A percentile compares a stretch with the other conserved stretches of the same genome.
Conservation (phyloP, 2,113 vertebrate species). For the Odontophorus gujanensis region DNA sequence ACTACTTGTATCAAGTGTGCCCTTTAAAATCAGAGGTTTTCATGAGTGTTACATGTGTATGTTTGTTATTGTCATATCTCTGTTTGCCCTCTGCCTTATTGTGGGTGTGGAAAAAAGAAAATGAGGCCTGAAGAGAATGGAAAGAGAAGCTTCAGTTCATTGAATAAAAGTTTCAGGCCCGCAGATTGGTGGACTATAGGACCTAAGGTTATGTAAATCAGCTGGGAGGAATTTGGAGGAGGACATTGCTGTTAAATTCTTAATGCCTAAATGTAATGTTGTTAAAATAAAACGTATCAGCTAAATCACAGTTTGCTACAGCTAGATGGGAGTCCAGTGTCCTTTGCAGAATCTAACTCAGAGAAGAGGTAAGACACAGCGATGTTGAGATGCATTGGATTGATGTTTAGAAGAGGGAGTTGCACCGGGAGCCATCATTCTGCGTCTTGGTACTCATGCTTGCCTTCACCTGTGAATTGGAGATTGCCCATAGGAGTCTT, state of each 20-base stretch:
- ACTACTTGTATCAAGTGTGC: slow-evolving; percentile 58
- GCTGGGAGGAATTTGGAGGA: background rate
- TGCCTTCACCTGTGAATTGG: background rate
- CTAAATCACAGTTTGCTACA: background rate
- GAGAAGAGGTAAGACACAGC: background rate
- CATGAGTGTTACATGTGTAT: slow-evolving; percentile 34
- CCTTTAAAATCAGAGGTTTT: slow-evolving; percentile 67
- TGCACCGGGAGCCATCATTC: background rate
- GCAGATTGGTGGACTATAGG: background rate
- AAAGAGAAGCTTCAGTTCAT: background rate
- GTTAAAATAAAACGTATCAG: background rate
- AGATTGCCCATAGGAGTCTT: background rate
- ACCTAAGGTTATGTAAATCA: background rate
- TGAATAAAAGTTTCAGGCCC: background rate
- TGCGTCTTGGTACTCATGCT: background rate
- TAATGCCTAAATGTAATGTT: background rate
- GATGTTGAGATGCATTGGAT: background rate
- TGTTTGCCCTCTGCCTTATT: background rate
- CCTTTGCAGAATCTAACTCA: background rate
- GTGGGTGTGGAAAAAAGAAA: rapidly evolving
- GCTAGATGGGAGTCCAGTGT: background rate
- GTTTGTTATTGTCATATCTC: slow-evolving; percentile 39
- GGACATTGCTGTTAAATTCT: slow-evolving; percentile 8
- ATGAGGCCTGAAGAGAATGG: background rate
- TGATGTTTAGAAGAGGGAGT: background rate